These are phyloP conservation scores for Agapornis canus DNA, from an alignment of 2,797 vertebrate genomes.

Conservation along the genomic window DNA sequence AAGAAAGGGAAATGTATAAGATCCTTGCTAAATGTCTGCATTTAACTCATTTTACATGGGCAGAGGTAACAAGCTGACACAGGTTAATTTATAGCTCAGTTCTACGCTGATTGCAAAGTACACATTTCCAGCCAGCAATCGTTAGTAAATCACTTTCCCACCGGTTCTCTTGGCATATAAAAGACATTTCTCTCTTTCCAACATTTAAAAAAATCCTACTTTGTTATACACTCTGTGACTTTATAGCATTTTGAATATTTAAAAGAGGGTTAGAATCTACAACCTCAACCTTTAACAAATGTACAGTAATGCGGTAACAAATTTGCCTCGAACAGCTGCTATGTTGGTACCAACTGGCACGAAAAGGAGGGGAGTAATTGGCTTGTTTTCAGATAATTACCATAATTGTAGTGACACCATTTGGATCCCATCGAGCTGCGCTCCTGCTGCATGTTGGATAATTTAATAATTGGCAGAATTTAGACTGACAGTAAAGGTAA, in stretches of 20 bases:
- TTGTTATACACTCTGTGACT: conserved; percentile 31
- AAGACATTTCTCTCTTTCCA: conserved; percentile 47
- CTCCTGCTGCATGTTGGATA: conserved; percentile 62
- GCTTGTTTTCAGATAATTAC: conserved; percentile 72
- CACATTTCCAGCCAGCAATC: conserved; percentile 39
- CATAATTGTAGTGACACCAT: conserved; percentile 72
- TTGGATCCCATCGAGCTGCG: conserved; percentile 61
- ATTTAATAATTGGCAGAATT: conserved; percentile 69
- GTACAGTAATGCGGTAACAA: conserved; percentile 55
- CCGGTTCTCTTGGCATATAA: conserved; percentile 18
- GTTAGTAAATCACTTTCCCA: conserved; percentile 54
- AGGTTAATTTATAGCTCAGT: conserved; percentile 50
- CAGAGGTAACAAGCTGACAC: conserved; percentile 11
- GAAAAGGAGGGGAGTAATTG: conserved; percentile 63
- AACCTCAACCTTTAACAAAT: conserved; percentile 69
- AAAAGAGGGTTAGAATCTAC: conserved; percentile 56
- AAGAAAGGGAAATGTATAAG: not conserved
- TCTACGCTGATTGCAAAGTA: conserved; percentile 39
- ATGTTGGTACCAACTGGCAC: conserved; percentile 62
- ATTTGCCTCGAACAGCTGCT: conserved; percentile 65
- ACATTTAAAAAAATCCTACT: conserved; percentile 49
- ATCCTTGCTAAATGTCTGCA: not conserved
- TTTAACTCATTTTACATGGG: not conserved
- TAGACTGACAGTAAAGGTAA: conserved; percentile 67
- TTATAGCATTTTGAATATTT: conserved; percentile 66